These are phyloP conservation scores for Tethea ocularis DNA, from an alignment of 2,888 invertebrate genomes.

Conservation along the genomic window DNA sequence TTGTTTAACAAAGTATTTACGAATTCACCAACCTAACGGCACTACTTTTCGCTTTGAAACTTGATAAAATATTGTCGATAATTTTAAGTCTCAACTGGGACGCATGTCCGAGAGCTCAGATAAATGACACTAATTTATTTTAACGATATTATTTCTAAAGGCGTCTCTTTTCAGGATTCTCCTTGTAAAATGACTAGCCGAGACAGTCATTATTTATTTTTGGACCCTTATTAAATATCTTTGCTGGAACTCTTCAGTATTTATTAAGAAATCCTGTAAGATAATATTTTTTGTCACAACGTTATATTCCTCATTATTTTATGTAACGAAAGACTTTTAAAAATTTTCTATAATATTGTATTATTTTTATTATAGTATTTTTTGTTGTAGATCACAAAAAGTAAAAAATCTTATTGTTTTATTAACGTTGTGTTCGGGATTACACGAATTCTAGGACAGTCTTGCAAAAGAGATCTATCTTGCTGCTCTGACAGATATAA, in stretches of 20 bases:
- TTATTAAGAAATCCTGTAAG: constrained; percentile 44
- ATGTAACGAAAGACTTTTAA: neutral
- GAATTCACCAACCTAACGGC: no score
- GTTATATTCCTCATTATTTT: constrained; percentile 1
- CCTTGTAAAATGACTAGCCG: constrained; percentile 59
- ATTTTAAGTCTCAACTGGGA: constrained; percentile 42
- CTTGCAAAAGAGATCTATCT: neutral
- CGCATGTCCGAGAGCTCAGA: constrained; percentile 45
- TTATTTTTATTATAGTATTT: neutral
- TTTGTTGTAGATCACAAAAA: neutral
- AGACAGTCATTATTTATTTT: constrained; percentile 64
- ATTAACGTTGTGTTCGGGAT: neutral
- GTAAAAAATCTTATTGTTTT: neutral
- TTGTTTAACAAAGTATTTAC: no score
- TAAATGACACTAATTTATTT: constrained; percentile 69
- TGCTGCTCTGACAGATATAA: neutral
- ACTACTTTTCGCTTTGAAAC: constrained; percentile 35
- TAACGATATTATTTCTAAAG: constrained; percentile 63
- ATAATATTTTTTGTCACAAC: constrained; percentile 24
- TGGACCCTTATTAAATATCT: constrained; percentile 58
- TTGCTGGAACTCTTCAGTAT: constrained; percentile 40
- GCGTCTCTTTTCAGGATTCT: constrained; percentile 51
- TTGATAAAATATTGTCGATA: constrained; percentile 54
- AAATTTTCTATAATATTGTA: neutral
- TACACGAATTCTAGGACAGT: neutral